Evolutionary conservation across 2,888 invertebrate genomes (phyloP).

Genomic region (Epinotia nisella): DNA sequence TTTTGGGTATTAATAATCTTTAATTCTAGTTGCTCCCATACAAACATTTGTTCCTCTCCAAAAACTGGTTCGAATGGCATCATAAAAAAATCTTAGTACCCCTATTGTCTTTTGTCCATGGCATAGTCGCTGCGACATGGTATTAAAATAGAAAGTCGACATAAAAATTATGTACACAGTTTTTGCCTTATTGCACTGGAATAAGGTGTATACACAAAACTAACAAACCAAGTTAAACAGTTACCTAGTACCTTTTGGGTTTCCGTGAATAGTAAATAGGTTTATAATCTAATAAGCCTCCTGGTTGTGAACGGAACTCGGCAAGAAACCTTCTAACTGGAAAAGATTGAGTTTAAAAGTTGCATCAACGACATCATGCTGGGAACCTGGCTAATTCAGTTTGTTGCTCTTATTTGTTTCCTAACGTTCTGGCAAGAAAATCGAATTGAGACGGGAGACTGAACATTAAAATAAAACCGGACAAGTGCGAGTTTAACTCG

Average conservation of each 20-base stretch:
- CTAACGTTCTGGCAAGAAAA: constrained; percentile 7
- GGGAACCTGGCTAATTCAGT: constrained; percentile 31
- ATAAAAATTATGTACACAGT: too few relatives aligned
- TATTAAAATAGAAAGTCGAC: too few relatives aligned
- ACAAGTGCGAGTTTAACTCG: too few relatives aligned
- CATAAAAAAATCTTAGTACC: too few relatives aligned
- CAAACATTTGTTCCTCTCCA: too few relatives aligned
- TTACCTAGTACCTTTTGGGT: neutral
- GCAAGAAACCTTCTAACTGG: constrained; percentile 20
- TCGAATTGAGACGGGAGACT: neutral
- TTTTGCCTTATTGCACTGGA: too few relatives aligned
- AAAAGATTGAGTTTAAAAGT: constrained; percentile 39
- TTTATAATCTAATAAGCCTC: constrained; percentile 7
- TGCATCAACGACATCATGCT: constrained; percentile 30
- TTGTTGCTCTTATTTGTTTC: constrained; percentile 25
- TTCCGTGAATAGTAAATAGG: constrained; percentile 17
- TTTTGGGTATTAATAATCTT: too few relatives aligned
- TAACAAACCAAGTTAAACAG: neutral
- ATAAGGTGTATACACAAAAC: neutral
- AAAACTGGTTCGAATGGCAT: too few relatives aligned
- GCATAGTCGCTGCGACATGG: too few relatives aligned
- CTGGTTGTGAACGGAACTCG: neutral
- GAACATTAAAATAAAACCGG: neutral
- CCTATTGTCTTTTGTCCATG: too few relatives aligned
- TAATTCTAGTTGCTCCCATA: too few relatives aligned